Percentiles rank a stretch among this genome's conserved stretches.
phyloP scores from a whole-genome alignment of 2,888 invertebrate species.

The Drosophila recens region DNA sequence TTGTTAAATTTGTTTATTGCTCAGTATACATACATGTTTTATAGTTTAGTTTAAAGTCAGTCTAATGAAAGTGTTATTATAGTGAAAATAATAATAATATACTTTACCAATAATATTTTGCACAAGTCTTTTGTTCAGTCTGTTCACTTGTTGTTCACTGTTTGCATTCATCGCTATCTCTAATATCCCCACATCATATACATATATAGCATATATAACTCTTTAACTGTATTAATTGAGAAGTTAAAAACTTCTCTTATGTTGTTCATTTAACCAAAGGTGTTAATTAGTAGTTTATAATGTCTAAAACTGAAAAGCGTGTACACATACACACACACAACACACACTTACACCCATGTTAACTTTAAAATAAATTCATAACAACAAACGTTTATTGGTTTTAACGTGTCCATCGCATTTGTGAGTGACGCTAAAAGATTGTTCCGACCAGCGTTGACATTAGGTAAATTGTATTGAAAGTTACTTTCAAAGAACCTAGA shows the following conservation, averaged over 20 bases:
- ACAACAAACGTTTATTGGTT: constrained; percentile 36
- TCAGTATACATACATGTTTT: constrained; percentile 23
- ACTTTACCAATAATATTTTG: constrained; percentile 31
- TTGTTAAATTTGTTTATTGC: constrained; percentile 50
- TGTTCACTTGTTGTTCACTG: constrained; percentile 40
- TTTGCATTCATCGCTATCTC: constrained; percentile 35
- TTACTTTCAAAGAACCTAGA: constrained; percentile 55
- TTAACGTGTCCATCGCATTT: constrained; percentile 54
- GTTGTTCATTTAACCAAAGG: constrained; percentile 63
- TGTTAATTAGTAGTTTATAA: constrained; percentile 62
- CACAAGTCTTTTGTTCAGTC: constrained; percentile 50
- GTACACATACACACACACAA: constrained; percentile 9
- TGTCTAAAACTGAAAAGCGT: constrained; percentile 13
- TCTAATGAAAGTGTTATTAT: constrained; percentile 30
- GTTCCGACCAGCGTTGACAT: constrained; percentile 49
- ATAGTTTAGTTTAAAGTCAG: constrained; percentile 32
- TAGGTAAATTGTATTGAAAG: constrained; percentile 42
- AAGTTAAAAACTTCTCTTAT: constrained; percentile 61
- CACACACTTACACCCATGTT: constrained; percentile 34
- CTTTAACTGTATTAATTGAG: constrained; percentile 39
- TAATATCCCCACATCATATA: constrained; percentile 19
- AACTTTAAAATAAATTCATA: constrained; percentile 37
- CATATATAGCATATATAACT: constrained; percentile 31
- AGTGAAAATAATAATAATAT: constrained; percentile 25
- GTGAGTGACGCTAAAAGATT: constrained; percentile 47